These are phyloP conservation scores for Aviceda subcristata DNA, from an alignment of 2,113 vertebrate genomes.

Conservation along the genomic window DNA sequence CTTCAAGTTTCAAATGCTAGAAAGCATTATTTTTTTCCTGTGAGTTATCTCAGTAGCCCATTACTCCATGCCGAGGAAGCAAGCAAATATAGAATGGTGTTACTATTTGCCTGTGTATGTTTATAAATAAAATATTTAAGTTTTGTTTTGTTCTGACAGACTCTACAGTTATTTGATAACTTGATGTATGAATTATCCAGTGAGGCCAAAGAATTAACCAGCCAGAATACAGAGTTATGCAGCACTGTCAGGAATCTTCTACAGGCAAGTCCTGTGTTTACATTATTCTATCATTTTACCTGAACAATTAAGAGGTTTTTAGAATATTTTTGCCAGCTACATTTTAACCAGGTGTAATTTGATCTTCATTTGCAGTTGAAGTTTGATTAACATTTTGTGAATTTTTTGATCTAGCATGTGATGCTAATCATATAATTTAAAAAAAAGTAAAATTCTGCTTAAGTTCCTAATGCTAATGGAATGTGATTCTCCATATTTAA, in stretches of 20 bases:
- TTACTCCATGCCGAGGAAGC: background rate
- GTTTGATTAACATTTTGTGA: background rate
- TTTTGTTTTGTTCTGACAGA: conserved; percentile 71
- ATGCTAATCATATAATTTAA: background rate
- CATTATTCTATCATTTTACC: background rate
- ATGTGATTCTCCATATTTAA: background rate
- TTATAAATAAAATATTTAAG: background rate
- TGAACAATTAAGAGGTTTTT: background rate
- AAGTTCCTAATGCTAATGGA: background rate
- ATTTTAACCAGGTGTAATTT: background rate
- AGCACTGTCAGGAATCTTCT: conserved; percentile 79
- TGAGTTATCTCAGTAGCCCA: background rate
- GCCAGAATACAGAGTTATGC: conserved; percentile 83
- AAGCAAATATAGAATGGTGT: background rate
- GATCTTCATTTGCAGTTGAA: background rate
- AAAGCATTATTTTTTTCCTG: background rate
- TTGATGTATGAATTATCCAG: conserved; percentile 82
- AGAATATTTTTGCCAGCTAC: background rate
- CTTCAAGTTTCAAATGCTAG: background rate
- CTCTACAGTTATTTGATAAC: conserved; percentile 80
- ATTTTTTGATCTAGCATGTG: background rate
- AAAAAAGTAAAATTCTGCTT: background rate
- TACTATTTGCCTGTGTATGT: background rate
- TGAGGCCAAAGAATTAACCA: conserved; percentile 81
- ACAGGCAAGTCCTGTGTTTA: conserved; percentile 72